These are phyloP conservation scores for Elgaria multicarinata DNA, from an alignment of 2,113 vertebrate species.

Conservation along the genomic window DNA sequence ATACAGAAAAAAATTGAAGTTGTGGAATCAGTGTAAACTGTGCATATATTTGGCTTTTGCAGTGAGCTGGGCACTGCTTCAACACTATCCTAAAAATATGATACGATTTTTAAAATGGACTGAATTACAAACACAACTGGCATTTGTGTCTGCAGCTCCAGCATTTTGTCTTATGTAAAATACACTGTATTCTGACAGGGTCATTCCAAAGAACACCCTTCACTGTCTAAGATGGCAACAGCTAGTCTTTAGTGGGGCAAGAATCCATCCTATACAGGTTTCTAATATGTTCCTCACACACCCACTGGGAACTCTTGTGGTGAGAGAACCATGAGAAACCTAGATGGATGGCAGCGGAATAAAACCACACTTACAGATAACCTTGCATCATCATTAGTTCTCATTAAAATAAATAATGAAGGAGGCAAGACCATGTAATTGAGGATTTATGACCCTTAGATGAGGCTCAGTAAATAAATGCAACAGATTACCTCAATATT, in stretches of 20 bases:
- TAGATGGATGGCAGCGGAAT: conserved; percentile 2
- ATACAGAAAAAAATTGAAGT: not conserved
- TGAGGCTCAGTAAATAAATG: conserved; percentile 70
- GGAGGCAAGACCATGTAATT: conserved; percentile 46
- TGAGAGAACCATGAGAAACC: not conserved
- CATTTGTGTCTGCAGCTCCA: not conserved
- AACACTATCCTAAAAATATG: not conserved
- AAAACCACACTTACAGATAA: conserved; percentile 3
- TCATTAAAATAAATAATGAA: conserved; percentile 62
- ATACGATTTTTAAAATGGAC: not conserved
- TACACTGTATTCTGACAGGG: not conserved
- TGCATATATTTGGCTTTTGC: not conserved
- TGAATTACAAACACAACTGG: not conserved
- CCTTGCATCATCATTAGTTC: conserved; percentile 40
- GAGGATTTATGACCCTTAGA: conserved; percentile 68
- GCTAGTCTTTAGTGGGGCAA: not conserved
- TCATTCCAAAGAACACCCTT: not conserved
- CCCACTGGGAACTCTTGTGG: not conserved
- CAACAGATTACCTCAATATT: conserved; percentile 65
- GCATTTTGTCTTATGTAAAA: conserved; percentile 1
- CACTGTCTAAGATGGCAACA: not conserved
- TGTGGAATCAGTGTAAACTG: not conserved
- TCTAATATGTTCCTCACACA: conserved; percentile 1
- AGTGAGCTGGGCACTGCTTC: not conserved
- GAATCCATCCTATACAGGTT: not conserved